A percentile compares a stretch with the other conserved stretches of the same genome.
Evolutionary conservation across 2,113 vertebrate genomes (phyloP).

Genomic region (Calidris pugnax): DNA sequence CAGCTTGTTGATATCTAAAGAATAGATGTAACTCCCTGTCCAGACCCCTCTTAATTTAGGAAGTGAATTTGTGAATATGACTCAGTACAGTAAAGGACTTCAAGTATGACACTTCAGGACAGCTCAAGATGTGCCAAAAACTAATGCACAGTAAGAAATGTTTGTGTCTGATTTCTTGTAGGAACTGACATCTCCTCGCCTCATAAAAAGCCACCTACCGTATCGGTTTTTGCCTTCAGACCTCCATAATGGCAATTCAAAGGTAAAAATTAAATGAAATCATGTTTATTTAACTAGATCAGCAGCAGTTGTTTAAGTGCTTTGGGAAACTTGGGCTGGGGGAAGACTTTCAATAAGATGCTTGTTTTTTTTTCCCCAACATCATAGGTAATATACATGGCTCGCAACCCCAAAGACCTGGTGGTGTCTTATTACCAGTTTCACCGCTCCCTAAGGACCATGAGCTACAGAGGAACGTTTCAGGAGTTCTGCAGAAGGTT

Average conservation of each 20-base stretch:
- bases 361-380: neutral
- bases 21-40: neutral
- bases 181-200: conserved; percentile 94
- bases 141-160: neutral
- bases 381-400: conserved; percentile 96
- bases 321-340: neutral
- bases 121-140: neutral
- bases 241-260: conserved; percentile 93
- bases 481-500: conserved; percentile 98
- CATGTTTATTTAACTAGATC: neutral
- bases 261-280: conserved; percentile 75
- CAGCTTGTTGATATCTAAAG: neutral
- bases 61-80: neutral
- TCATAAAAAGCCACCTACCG: conserved; percentile 97
- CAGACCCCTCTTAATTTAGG: neutral
- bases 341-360: neutral
- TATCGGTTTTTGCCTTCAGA: conserved; percentile 93
- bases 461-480: conserved; percentile 98
- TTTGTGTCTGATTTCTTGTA: conserved; percentile 56
- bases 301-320: neutral
- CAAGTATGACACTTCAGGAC: neutral
- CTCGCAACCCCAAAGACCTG: conserved; percentile 97
- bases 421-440: conserved; percentile 99
- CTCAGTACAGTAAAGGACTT: neutral
- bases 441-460: conserved; percentile 95